Base-by-base conservation (phyloP, 2,113 vertebrate species). In the Oenanthe melanoleuca region DNA sequence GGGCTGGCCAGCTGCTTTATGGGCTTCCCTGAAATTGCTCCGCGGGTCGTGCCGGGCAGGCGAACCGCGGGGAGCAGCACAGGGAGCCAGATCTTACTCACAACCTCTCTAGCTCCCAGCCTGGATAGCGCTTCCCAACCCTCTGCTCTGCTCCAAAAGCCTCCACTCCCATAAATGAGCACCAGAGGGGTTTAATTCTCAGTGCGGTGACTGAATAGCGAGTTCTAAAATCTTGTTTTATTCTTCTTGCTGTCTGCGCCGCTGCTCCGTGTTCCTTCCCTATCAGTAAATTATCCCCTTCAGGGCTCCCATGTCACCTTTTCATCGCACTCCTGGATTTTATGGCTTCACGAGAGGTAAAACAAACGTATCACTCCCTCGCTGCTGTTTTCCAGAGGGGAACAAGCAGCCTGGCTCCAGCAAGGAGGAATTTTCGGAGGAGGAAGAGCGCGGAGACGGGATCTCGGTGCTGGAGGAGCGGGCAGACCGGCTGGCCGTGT, bases 21-120 rank as follows among this genome's bases (percentile, higher is more conserved):
- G 47, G 82, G 42, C 86, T 88, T 80, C 78, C 75, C 79, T 86
- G 71, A 69, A 88, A 52, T 42, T 20, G 18, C 75, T 44, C 21
- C 0, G 2, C 2, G 78, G 38, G 60, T 80, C 13, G 22, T 22
- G 33, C 31, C 0, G 7, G 59, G 45, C 40, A 14, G 86, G 47
- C 38, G 31, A 64, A 38, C 45, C 45, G 29, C 8, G 13, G 80
- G 59, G 60, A 95, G 66, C 6, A 4, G 75, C 42, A 90, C 13
- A 38, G 34, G 18, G 29, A 86, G 14, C 0, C 87, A 40, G 5
- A 16, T 25, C 72, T 92, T 88, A 66, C 60, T 88, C 82, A 80
- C 12, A 13, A 5, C 13, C 49, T 44, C 57, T 63, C 55, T 14
- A 53, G 34, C 20, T 64, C 63, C 47, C 28, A 74, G 55, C 17